Percentiles rank a stretch among this genome's conserved stretches.
Conservation (phyloP, 2,113 vertebrate genomes). For the Pyrgilauda ruficollis region DNA sequence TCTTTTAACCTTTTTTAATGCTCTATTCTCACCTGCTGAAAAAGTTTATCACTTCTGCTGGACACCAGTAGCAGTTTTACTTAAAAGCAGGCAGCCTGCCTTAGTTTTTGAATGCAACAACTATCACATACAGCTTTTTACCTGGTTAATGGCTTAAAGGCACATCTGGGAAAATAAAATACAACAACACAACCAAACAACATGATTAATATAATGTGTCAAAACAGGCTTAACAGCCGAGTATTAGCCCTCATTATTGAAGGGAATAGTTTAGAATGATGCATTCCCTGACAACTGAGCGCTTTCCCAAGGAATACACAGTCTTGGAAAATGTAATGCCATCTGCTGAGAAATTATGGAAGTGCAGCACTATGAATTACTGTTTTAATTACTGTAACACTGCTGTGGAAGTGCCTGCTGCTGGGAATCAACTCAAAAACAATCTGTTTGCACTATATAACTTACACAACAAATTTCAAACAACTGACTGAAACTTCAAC, state of each 20-base stretch:
- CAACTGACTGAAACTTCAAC: background rate
- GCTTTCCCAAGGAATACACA: background rate
- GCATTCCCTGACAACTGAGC: background rate
- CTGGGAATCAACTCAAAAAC: background rate
- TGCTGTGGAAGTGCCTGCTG: background rate
- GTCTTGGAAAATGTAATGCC: background rate
- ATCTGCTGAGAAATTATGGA: slow-evolving; percentile 50
- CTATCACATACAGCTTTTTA: background rate
- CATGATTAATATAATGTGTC: rapidly evolving
- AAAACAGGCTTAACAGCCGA: background rate
- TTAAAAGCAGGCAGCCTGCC: background rate
- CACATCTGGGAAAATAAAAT: background rate
- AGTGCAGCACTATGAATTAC: background rate
- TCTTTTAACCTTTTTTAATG: background rate
- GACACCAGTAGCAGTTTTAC: background rate
- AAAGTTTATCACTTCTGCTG: background rate
- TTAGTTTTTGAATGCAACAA: background rate
- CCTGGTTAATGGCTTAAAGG: background rate
- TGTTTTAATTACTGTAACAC: background rate
- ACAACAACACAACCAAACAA: background rate
- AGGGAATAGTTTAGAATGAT: background rate
- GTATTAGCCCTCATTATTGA: background rate
- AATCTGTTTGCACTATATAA: background rate
- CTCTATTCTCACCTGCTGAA: background rate
- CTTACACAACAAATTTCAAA: background rate